Evolutionary conservation across 2,113 vertebrate genomes (phyloP), one percentile per base, ranked within the genome.

Genomic region (Heterotis niloticus): DNA sequence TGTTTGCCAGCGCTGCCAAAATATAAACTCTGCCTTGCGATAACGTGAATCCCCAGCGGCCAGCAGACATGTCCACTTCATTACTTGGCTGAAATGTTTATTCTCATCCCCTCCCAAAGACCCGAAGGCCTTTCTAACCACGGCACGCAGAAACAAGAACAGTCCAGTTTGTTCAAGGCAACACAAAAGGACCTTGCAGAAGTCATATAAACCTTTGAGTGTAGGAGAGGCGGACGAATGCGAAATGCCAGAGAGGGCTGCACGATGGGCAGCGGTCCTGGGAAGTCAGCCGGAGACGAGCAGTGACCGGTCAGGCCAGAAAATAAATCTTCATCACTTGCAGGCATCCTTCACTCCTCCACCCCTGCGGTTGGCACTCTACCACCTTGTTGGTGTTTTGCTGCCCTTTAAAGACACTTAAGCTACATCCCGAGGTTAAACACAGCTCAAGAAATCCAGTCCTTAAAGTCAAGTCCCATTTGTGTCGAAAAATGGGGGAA

Each of bases 101-200:
- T 64, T 62, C 62, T 28, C 20, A 24, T 34, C 29, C 67, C 28
- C 4, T 14, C 29, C 17, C 44, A 64, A 64, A 64, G 29, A 64
- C 29, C 28, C 59, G 44, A 28, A 13, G 13, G 74, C 57, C 56
- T 29, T 10, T n/a, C 59, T 18, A 75, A 17, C 24, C n/a, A 59
- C 20, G 59, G 56, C 2, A 18, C 29, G 57, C 20, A 10, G 20
- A 18, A 51, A 65, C 18, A 65, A 17, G 70, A 20, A 0, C 5
- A 26, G 12, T 24, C 44, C 14, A 56, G 13, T 54, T 54, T 57
- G 23, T 52, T 51, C 20, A 20, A 4, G 11, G 24, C 24, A 23
- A 56, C 44, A 73, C 70, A 73, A 56, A 73, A 73, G 10, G 44
- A 29, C 29, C 54, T 62, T 75, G 56, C 73, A 60, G 16, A 75